A percentile compares a stretch with the other conserved stretches of the same genome.
Conservation (phyloP, 2,797 vertebrate genomes). For the Todus mexicanus region DNA sequence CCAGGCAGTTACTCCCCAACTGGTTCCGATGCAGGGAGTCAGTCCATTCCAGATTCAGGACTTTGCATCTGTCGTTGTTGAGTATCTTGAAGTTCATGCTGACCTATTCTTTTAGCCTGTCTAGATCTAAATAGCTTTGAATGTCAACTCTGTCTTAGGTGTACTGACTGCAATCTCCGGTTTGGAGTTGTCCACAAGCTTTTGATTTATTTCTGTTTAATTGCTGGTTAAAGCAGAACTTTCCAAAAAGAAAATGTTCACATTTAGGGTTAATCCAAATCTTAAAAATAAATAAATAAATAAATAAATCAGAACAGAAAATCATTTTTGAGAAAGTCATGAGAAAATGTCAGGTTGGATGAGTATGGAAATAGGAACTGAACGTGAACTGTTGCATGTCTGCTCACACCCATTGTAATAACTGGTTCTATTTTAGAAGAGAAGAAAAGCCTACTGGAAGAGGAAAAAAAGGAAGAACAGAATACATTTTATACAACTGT, state of each 20-base stretch:
- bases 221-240: not conserved
- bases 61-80: not conserved
- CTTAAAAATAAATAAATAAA: not conserved
- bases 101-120: not conserved
- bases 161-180: not conserved
- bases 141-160: not conserved
- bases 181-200: not conserved
- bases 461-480: slow-evolving; percentile 57
- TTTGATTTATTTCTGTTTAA: not conserved
- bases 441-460: slow-evolving; percentile 59
- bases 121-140: not conserved
- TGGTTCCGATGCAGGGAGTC: not conserved
- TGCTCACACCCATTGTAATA: slow-evolving; percentile 53
- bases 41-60: not conserved
- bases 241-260: not conserved
- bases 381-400: slow-evolving; percentile 62
- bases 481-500: slow-evolving; percentile 53
- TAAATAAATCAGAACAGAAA: not conserved
- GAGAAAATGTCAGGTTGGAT: slow-evolving; percentile 57
- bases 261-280: not conserved
- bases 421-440: slow-evolving; percentile 63
- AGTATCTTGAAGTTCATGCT: not conserved
- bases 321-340: slow-evolving; percentile 36
- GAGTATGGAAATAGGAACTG: slow-evolving; percentile 54
- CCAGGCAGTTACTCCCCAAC: not conserved